These are phyloP conservation scores for Chironomus tepperi DNA, from an alignment of 1,140 invertebrate species.

Conservation along the genomic window DNA sequence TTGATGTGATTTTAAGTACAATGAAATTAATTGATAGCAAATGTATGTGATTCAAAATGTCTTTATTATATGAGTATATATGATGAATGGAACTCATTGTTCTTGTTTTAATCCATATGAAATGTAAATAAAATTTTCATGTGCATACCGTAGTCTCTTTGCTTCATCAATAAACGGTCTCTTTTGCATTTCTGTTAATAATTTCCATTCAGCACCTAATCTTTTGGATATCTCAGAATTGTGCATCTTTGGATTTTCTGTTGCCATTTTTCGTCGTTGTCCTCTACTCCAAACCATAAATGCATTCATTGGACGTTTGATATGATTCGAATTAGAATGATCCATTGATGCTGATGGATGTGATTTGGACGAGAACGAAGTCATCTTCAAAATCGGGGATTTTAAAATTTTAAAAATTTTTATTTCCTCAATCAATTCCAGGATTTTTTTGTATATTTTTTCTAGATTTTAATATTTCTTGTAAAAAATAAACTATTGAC, in stretches of 20 bases:
- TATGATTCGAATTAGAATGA: slow-evolving; percentile 54
- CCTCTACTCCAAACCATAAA: slow-evolving; percentile 91
- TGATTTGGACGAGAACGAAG: not conserved
- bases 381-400: not conserved
- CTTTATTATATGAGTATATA: not conserved
- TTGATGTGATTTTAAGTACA: slow-evolving; percentile 14
- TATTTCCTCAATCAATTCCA: not conserved
- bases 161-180: slow-evolving; percentile 96
- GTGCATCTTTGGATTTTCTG: slow-evolving; percentile 98
- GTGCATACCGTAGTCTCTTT: slow-evolving; percentile 79
- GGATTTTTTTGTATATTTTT: not conserved
- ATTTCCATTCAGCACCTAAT: slow-evolving; percentile 83
- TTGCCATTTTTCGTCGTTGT: slow-evolving; percentile 89
- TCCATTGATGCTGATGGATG: not conserved
- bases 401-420: slow-evolving; percentile 4
- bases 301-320: slow-evolving; percentile 86
- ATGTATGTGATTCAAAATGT: not conserved
- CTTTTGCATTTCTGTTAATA: slow-evolving; percentile 78
- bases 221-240: slow-evolving; percentile 91
- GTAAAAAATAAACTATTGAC: not conserved
- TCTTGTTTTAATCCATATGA: not conserved
- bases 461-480: not conserved
- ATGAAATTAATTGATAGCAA: slow-evolving; percentile 14
- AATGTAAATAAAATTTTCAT: slow-evolving; percentile 17
- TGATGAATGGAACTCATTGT: too few species aligned